Evolutionary conservation across 1,140 invertebrate species (phyloP).

Genomic region (Neotoxoptera formosana): DNA sequence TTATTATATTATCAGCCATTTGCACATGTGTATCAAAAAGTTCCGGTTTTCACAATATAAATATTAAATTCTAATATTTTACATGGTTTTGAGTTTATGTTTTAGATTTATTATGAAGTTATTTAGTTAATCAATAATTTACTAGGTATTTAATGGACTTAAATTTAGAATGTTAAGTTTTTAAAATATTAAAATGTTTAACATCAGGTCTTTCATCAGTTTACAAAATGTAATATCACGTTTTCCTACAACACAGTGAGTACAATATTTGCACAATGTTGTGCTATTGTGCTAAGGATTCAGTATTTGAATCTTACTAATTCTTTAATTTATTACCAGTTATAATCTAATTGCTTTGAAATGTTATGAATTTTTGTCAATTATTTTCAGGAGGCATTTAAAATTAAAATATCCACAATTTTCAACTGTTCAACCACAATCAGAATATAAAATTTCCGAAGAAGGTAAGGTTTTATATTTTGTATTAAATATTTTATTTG

Average conservation of each 20-base stretch:
- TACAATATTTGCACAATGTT: not conserved
- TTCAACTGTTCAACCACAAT: not conserved
- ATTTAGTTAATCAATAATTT: not conserved
- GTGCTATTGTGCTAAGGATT: not conserved
- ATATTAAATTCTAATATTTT: not conserved
- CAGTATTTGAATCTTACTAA: not conserved
- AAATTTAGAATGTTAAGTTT: conserved; percentile 9
- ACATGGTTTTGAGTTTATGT: not conserved
- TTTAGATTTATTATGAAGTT: not conserved
- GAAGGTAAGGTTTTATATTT: conserved; percentile 28
- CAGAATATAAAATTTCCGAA: conserved; percentile 31
- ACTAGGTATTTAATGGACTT: not conserved
- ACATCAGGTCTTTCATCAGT: not conserved
- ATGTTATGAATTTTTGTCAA: not conserved
- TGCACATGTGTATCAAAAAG: not conserved
- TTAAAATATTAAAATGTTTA: conserved; percentile 20
- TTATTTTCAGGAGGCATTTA: conserved; percentile 14
- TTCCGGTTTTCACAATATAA: not conserved
- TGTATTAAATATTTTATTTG: not conserved
- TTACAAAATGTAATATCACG: conserved; percentile 25
- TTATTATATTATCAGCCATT: not conserved
- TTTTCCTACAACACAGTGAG: not conserved
- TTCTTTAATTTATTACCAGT: not conserved
- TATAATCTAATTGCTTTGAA: not conserved
- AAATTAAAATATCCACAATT: conserved; percentile 16